Percentiles rank a stretch among this genome's conserved stretches.
Conservation (phyloP, 2,113 vertebrate genomes). For the Micromys minutus region DNA sequence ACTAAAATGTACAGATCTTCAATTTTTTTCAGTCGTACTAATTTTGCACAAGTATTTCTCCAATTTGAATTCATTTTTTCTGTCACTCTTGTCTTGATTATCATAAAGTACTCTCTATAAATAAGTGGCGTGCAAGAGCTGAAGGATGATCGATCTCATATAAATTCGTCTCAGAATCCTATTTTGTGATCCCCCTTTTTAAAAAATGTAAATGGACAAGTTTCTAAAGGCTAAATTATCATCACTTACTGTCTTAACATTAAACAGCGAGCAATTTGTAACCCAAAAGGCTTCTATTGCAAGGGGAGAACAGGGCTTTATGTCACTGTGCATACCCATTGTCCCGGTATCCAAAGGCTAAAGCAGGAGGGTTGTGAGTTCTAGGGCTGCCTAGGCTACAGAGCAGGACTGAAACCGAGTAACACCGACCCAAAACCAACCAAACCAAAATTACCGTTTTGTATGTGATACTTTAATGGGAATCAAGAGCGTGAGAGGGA, state of each 20-base stretch:
- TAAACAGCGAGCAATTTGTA: not conserved
- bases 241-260: conserved; percentile 45
- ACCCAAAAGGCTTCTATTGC: not conserved
- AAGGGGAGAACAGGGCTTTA: not conserved
- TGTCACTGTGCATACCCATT: no score
- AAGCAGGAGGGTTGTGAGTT: not conserved
- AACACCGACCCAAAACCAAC: not conserved
- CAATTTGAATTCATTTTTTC: conserved; percentile 46
- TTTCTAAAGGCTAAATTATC: conserved; percentile 42
- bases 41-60: conserved; percentile 32
- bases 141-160: not conserved
- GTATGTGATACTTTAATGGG: not conserved
- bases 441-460: not conserved
- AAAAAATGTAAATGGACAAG: not conserved
- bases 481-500: not conserved
- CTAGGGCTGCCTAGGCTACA: not conserved
- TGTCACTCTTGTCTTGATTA: conserved; percentile 36
- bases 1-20: conserved; percentile 30
- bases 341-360: not conserved
- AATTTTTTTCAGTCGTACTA: not conserved
- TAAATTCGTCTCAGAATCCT: conserved; percentile 41
- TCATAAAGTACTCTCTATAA: conserved; percentile 17
- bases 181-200: not conserved
- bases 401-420: not conserved
- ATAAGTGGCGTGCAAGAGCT: conserved; percentile 36